A percentile compares a stretch with the other conserved stretches of the same genome.
Evolutionary conservation across 2,113 vertebrate genomes (phyloP).

Genomic region (Oxygymnocypris stewartii): DNA sequence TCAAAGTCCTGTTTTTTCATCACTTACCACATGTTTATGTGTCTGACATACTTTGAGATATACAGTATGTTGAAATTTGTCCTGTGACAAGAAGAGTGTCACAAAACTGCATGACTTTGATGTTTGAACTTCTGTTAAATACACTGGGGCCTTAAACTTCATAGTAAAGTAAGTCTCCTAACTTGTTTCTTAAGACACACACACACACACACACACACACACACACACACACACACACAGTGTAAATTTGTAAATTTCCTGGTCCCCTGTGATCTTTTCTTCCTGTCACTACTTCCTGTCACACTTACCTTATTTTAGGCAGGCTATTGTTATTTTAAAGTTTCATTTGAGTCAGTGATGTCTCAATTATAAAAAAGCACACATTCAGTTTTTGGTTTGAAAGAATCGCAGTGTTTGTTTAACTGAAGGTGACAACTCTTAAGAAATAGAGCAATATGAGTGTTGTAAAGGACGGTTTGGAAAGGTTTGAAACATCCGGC

Average conservation of each 20-base stretch:
- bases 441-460: background rate
- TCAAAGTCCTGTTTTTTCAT: background rate
- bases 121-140: background rate
- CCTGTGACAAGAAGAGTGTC: background rate
- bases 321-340: background rate
- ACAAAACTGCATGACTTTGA: background rate
- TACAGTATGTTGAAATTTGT: slow-evolving; percentile 15
- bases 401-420: background rate
- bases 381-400: background rate
- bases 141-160: background rate
- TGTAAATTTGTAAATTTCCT: background rate
- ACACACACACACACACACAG: too few species aligned
- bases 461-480: background rate
- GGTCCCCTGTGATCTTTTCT: slow-evolving; percentile 6
- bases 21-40: background rate
- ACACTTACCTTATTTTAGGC: background rate
- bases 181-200: background rate
- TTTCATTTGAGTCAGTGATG: too few species aligned
- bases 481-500: background rate
- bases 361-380: too few species aligned
- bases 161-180: background rate
- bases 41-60: background rate
- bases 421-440: background rate
- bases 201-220: background rate
- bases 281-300: background rate